Percentiles rank a stretch among this genome's conserved stretches.
Conservation (phyloP, 1,140 invertebrate species). For the Ridgeia piscesae region DNA sequence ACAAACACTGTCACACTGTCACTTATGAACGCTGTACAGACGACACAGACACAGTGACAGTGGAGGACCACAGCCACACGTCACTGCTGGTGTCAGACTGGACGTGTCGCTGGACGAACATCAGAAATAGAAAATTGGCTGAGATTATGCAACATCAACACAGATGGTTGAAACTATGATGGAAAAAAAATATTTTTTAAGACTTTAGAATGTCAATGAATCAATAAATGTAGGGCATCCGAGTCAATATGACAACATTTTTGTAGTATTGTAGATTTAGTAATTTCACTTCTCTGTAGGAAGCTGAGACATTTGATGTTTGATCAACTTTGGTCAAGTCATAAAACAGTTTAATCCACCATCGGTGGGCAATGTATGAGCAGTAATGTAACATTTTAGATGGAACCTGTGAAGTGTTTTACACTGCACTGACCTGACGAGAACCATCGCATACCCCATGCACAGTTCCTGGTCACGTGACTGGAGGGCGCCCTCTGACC, state of each 20-base stretch:
- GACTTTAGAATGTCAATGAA: too few species aligned
- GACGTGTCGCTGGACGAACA: too few species aligned
- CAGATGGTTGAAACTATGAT: too few species aligned
- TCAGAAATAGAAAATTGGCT: too few species aligned
- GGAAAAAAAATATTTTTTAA: too few species aligned
- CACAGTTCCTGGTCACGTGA: not conserved
- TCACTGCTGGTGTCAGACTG: too few species aligned
- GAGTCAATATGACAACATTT: too few species aligned
- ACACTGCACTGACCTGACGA: not conserved
- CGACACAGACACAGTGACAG: too few species aligned
- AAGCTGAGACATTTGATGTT: not conserved
- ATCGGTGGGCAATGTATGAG: not conserved
- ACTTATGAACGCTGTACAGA: too few species aligned
- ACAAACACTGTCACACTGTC: slow-evolving; percentile 58
- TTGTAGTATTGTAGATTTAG: not conserved
- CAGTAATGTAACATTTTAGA: slow-evolving; percentile 25
- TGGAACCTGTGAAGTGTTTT: not conserved
- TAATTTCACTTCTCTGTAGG: not conserved
- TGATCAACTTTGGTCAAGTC: not conserved
- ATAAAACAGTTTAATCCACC: not conserved
- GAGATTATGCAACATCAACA: too few species aligned
- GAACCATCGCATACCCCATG: not conserved
- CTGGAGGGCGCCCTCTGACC: not conserved
- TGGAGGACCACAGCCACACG: too few species aligned
- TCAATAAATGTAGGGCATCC: too few species aligned